Evolutionary conservation across 2,113 vertebrate genomes (phyloP).

Genomic region (Ptyas mucosa): DNA sequence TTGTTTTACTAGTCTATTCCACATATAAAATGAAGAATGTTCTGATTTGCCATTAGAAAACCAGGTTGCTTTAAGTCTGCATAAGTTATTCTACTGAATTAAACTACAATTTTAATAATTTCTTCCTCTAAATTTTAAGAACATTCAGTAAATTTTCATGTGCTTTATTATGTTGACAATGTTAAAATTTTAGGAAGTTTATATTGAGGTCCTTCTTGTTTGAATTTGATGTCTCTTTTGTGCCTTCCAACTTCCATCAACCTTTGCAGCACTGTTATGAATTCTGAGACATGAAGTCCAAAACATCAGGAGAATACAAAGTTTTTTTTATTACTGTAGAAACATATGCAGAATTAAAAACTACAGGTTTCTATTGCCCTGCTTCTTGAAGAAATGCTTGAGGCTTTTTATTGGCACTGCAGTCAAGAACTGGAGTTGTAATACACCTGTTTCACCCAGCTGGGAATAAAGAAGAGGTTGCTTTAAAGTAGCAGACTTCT

Average conservation of each 20-base stretch:
- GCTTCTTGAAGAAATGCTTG: neutral
- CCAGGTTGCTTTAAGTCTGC: neutral
- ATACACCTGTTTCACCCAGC: neutral
- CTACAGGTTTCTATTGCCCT: no score
- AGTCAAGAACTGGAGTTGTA: neutral
- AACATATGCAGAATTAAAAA: neutral
- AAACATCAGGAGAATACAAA: neutral
- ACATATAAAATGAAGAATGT: neutral
- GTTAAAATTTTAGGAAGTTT: neutral
- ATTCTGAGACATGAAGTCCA: neutral
- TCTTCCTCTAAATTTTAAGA: neutral
- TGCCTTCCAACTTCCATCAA: neutral
- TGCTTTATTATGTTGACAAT: neutral
- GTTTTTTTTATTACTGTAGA: neutral
- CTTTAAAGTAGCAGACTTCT: neutral
- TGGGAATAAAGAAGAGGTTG: neutral
- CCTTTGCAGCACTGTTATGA: neutral
- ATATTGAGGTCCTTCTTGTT: neutral
- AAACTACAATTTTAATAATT: neutral
- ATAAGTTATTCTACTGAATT: neutral
- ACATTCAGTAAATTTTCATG: neutral
- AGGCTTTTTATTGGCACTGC: neutral
- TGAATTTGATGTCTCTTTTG: neutral
- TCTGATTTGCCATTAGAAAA: neutral
- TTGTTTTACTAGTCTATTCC: neutral